Base-by-base conservation (phyloP, 2,797 vertebrate species). In the Avahi laniger region DNA sequence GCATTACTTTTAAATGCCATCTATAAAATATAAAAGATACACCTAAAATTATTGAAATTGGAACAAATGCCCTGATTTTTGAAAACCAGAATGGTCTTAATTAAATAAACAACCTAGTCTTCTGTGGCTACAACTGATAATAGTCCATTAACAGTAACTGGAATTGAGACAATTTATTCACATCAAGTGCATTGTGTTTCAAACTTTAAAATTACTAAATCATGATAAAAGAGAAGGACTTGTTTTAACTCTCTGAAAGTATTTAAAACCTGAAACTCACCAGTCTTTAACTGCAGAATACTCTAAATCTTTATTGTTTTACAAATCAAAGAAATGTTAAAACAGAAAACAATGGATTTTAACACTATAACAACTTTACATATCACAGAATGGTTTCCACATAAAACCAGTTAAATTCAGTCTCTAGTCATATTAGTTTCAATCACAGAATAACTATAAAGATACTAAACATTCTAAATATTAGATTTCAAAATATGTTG, bases 91-190 rank as follows among this genome's bases (percentile, higher is more conserved):
- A 94, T 84, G 24, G 22, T 43, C 17, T 57, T 95, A 96, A 95
- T 94, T 91, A 94, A 94, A 91, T 92, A 96, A 93, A 86, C 63
- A 46, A 13, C 63, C 75, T 82, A 35, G 2, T 82, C 26, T 6
- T 91, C 35, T 70, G 35, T 72, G 35, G 92, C 70, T 61, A 43
- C 35, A 82, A 50, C 61, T 84, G 57, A 88, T 73, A 85, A 54
- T 20, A 79, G 69, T 92, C 87, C 95, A 94, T 94, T 96, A 97
- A 78, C 72, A 75, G 28, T 65, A 75, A 92, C 89, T 69, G 22
- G 7, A 84, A 52, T 43, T 78, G 20, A 41, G 65, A 63, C n/a
- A 81, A 92, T 94, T 70, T 81, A 78, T 86, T 18, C 22, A 89
- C 85, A 78, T 72, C 12, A 91, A 89, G n/a, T 57, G 10, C 54